Base-by-base conservation (phyloP, 2,888 invertebrate species). In the Caenorhabditis sp. region DNA sequence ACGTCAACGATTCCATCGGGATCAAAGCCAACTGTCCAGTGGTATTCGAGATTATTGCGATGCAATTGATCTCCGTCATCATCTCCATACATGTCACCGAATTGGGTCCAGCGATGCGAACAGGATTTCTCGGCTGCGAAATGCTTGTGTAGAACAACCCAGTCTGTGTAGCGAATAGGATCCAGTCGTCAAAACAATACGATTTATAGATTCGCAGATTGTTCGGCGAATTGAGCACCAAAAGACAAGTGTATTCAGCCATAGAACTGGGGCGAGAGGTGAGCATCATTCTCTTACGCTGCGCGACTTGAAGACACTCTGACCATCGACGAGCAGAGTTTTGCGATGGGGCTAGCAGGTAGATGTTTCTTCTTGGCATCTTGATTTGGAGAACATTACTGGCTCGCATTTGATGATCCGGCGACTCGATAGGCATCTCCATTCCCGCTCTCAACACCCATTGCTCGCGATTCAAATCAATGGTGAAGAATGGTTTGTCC, bases 61-160 rank as follows among this genome's bases (percentile, higher is more conserved):
- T 21, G 38, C 67, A 71, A 52, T 78, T 78, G 62, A 75, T 64
- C n/a, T 80, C 80, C 8, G 70, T 20, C 73, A 80, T 80, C 7
- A 76, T 57, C 53, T 76, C 78, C 56, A 80, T 63, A 53, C 70
- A 70, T n/a, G 68, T 76, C 20, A 84, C 77, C 0, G 79, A 75
- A 20, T 50, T 56, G 4, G 83, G 69, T 4, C 84, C 85, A 25
- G 77, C 74, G 52, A 85, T 73, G 38, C 80, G 71, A 62, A 82
- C 64, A 1, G 85, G 85, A 17, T 74, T 66, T n/a, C 82, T 60
- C 12, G 80, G 79, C 36, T 70, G 65, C n/a, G 72, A 61, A 49
- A 77, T 52, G 43, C 59, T 66, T 20, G 85, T 83, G 70, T 78
- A 84, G 75, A 84, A 85, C 56, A 85, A 70, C 4, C 85, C 85